Evolutionary conservation across 2,888 invertebrate species (phyloP).

Genomic region (Cynaeus angustus): DNA sequence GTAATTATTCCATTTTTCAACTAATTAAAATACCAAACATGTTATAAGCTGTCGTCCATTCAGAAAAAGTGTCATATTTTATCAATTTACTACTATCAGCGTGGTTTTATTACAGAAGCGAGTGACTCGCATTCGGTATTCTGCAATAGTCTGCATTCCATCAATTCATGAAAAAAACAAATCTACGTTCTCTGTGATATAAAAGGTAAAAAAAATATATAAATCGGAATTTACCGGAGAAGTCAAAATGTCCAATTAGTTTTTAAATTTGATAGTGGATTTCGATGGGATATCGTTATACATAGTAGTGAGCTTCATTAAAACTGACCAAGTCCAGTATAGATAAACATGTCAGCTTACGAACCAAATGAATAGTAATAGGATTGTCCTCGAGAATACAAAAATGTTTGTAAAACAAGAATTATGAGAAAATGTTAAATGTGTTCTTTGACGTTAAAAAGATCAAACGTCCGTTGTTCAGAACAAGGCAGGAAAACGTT

Average conservation of each 20-base stretch:
- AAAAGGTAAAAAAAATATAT: constrained; percentile 17
- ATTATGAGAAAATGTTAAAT: constrained; percentile 5
- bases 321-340: neutral
- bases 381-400: neutral
- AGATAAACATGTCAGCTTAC: neutral
- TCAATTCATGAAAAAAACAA: constrained; percentile 32
- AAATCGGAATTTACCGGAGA: neutral
- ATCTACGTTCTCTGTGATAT: constrained; percentile 3
- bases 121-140: constrained; percentile 22
- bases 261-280: constrained; percentile 5
- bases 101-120: constrained; percentile 25
- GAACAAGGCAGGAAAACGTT: too few relatives aligned
- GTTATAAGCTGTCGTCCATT: constrained; percentile 16
- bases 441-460: too few relatives aligned
- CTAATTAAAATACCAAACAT: constrained; percentile 35
- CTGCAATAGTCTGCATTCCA: constrained; percentile 34
- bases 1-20: constrained; percentile 25
- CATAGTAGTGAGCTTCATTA: constrained; percentile 8
- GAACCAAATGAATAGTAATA: constrained; percentile 3
- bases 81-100: constrained; percentile 37
- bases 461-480: too few relatives aligned
- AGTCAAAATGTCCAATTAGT: constrained; percentile 12
- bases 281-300: neutral
- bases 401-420: neutral
- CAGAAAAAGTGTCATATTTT: constrained; percentile 35